These are phyloP conservation scores for Prunella fulvescens DNA, from an alignment of 2,113 vertebrate genomes.

Conservation along the genomic window DNA sequence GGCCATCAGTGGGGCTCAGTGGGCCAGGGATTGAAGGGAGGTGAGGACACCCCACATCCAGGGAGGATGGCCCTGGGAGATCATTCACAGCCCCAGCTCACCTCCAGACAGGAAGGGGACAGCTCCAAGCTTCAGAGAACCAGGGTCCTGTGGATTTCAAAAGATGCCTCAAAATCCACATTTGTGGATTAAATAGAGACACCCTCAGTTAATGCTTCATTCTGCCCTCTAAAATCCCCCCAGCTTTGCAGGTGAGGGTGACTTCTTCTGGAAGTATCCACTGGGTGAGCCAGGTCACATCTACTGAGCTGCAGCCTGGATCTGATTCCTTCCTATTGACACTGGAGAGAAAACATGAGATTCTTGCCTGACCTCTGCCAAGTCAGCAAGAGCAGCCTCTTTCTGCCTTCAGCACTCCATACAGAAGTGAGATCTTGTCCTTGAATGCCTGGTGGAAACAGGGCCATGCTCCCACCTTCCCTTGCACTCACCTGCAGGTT, in stretches of 20 bases:
- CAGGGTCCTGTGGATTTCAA: background rate
- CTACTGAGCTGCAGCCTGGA: background rate
- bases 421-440: background rate
- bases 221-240: background rate
- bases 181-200: background rate
- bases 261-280: background rate
- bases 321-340: background rate
- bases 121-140: background rate
- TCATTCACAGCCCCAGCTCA: background rate
- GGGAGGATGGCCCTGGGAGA: background rate
- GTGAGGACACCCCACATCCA: rapidly evolving
- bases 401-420: background rate
- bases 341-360: background rate
- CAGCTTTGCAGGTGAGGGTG: background rate
- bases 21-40: background rate
- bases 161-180: background rate
- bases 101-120: background rate
- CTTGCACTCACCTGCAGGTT: background rate
- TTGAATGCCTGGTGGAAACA: background rate
- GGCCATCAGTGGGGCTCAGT: background rate
- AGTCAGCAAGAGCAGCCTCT: background rate
- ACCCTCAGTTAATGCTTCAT: background rate
- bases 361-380: background rate
- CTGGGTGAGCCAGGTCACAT: background rate
- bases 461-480: background rate